Evolutionary conservation across 2,888 invertebrate species (phyloP).

Genomic region (Dryobotodes eremita): DNA sequence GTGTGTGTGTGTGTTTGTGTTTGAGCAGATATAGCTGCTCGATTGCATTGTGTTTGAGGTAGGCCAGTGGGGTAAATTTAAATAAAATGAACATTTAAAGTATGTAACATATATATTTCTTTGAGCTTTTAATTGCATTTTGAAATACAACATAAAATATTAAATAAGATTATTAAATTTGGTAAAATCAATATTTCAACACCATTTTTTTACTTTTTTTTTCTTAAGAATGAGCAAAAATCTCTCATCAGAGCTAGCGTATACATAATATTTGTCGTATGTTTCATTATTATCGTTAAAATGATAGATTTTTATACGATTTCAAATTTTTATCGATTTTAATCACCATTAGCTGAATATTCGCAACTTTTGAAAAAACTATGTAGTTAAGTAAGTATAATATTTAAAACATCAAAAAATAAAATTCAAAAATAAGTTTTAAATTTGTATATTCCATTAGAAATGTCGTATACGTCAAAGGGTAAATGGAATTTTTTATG

Average conservation of each 20-base stretch:
- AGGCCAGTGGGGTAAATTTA: constrained; percentile 58
- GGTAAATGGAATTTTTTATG: constrained; percentile 52
- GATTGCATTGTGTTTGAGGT: constrained; percentile 2
- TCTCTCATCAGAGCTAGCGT: constrained; percentile 93
- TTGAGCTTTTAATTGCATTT: constrained; percentile 96
- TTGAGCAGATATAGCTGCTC: constrained; percentile 16
- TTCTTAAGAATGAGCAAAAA: constrained; percentile 91
- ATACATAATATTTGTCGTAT: constrained; percentile 94
- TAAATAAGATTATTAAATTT: constrained; percentile 95
- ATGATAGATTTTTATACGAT: constrained; percentile 90
- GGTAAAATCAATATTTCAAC: constrained; percentile 93
- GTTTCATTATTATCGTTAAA: constrained; percentile 90
- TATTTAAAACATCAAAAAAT: constrained; percentile 64
- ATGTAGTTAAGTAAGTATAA: constrained; percentile 26
- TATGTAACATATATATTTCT: constrained; percentile 96
- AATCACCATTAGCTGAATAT: constrained; percentile 76
- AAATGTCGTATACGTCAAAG: constrained; percentile 68
- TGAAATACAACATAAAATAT: constrained; percentile 96
- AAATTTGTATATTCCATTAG: constrained; percentile 62
- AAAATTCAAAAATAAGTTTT: constrained; percentile 60
- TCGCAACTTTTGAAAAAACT: constrained; percentile 64
- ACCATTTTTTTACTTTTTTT: constrained; percentile 86
- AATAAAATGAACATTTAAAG: constrained; percentile 89
- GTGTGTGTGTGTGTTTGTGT: constrained; percentile 19
- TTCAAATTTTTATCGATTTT: constrained; percentile 75